Percentiles rank a stretch among this genome's conserved stretches.
phyloP scores from a whole-genome alignment of 2,797 vertebrate species.

The Phoxinus dragarum region DNA sequence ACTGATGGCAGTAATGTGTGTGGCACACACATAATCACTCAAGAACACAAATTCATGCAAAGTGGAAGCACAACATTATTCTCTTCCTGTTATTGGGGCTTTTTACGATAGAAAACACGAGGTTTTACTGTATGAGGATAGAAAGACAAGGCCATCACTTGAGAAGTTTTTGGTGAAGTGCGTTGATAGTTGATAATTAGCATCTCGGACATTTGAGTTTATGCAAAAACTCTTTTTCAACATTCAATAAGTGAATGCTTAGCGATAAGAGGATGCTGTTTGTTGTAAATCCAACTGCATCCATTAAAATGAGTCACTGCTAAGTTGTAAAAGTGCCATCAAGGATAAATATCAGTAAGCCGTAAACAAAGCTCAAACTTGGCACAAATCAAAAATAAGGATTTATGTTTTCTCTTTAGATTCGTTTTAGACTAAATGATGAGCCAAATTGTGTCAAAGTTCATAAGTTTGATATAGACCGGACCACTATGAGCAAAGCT shows the following conservation, averaged over 20 bases:
- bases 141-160: constrained; percentile 11
- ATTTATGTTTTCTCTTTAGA: neutral
- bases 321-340: neutral
- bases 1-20: neutral
- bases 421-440: neutral
- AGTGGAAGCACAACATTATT: constrained; percentile 4
- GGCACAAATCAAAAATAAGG: neutral
- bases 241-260: constrained; percentile 3
- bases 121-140: neutral
- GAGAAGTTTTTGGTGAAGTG: constrained; percentile 4
- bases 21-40: constrained; percentile 3
- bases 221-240: constrained; percentile 13
- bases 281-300: constrained; percentile 11
- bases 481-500: neutral
- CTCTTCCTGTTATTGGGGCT: neutral
- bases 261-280: neutral
- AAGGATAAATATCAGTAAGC: constrained; percentile 7
- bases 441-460: neutral
- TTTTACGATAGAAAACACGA: neutral
- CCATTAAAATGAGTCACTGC: neutral
- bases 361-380: constrained; percentile 12
- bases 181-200: neutral
- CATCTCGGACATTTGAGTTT: neutral
- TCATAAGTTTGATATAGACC: neutral
- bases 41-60: constrained; percentile 17